Evolutionary conservation across 2,113 vertebrate species (phyloP).

Genomic region (Tragelaphus imberbis): DNA sequence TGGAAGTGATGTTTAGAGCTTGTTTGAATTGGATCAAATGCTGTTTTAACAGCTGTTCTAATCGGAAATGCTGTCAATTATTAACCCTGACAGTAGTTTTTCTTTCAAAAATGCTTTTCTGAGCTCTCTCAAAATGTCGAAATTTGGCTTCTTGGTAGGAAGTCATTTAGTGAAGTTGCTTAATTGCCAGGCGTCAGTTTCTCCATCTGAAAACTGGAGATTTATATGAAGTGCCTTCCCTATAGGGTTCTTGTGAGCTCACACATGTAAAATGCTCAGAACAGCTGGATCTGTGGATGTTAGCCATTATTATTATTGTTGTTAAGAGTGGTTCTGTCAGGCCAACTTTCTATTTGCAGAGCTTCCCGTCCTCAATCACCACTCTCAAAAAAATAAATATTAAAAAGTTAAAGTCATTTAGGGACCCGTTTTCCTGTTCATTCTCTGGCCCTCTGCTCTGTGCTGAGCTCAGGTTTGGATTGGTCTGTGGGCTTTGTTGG

Average conservation of each 20-base stretch:
- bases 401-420: background rate
- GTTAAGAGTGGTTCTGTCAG: background rate
- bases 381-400: background rate
- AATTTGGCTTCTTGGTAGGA: conserved; percentile 22
- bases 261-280: background rate
- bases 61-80: conserved; percentile 18
- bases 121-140: background rate
- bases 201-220: background rate
- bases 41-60: conserved; percentile 74
- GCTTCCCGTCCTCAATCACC: background rate
- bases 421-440: background rate
- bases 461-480: background rate
- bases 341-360: background rate
- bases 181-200: background rate
- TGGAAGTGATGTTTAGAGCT: conserved; percentile 25
- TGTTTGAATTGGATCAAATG: conserved; percentile 72
- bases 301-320: background rate
- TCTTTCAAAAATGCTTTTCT: conserved; percentile 47
- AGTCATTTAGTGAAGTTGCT: background rate
- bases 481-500: background rate
- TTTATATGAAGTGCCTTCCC: background rate
- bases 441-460: background rate
- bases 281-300: background rate
- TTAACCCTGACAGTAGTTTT: conserved; percentile 60
- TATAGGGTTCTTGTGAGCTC: accelerated